These are phyloP conservation scores for Drosophila neocordata DNA, from an alignment of 1,140 invertebrate species.

Conservation along the genomic window DNA sequence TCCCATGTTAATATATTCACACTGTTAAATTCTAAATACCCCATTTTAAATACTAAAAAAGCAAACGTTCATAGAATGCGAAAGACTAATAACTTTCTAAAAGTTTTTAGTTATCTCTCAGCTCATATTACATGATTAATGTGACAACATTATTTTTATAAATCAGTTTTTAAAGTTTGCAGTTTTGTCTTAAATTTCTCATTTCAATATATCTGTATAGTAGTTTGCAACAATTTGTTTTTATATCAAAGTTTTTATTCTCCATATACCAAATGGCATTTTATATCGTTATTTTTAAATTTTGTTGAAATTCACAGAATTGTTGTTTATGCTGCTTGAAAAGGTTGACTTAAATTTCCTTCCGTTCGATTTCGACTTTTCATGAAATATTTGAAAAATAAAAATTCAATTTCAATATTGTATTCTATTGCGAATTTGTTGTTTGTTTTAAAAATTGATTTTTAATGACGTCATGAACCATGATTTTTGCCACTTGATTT, in stretches of 20 bases:
- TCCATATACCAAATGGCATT: neutral
- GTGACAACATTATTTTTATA: too few species aligned
- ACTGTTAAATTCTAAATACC: too few species aligned
- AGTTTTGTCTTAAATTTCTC: too few species aligned
- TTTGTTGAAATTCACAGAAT: neutral
- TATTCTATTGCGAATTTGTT: neutral
- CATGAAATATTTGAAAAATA: neutral
- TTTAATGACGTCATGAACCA: constrained; percentile 4
- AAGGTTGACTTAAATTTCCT: constrained; percentile 7
- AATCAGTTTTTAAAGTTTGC: too few species aligned
- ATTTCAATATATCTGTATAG: neutral
- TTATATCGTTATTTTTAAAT: neutral
- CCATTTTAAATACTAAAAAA: too few species aligned
- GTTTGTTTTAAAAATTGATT: neutral
- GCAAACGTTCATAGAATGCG: too few species aligned
- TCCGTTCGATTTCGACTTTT: constrained; percentile 1
- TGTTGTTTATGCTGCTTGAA: neutral
- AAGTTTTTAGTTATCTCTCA: too few species aligned
- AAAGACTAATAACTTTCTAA: too few species aligned
- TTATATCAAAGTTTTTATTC: neutral
- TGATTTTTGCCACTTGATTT: constrained; percentile 4
- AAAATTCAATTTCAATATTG: neutral
- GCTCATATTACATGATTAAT: too few species aligned
- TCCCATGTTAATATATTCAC: too few species aligned
- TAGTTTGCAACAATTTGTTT: neutral